Evolutionary conservation across 37 sponge, comb jelly and placozoan genomes (phyloP), one percentile per base, ranked within the genome.

Genomic region (Agelas oroides): DNA sequence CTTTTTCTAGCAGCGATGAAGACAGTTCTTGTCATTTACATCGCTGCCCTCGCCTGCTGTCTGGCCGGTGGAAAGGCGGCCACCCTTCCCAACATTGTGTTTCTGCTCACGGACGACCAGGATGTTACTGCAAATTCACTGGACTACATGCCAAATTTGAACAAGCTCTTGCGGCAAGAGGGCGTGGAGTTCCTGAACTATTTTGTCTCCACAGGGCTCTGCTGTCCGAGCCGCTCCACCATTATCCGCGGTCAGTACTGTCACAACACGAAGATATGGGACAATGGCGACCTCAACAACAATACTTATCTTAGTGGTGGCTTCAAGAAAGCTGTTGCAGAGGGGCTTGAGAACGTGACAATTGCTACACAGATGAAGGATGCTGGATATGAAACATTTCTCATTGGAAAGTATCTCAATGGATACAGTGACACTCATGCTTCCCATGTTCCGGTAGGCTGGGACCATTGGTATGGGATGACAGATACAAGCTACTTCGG

Each of bases 231-330:
- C 52, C 71, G 92, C 0, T 31, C 92, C 12, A 87, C 92, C 25
- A 87, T 92, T 46, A 72, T 92, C 6, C 38, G 66, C 2, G 92
- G 92, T 30, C 88, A 92, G 77, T 87, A 68, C 75, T 92, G 92
- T 63, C 92, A 92, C 84, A 92, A 92, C 85, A 87, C 88, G 21
- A 72, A 79, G 57, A 87, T 92, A 25, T 92, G 77, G 79, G 92
- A 92, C 84, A 87, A 87, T 70, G 92, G 92, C 16, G 92, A 87
- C 33, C 75, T 92, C 32, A 92, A 92, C 88, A 92, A 92, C 60
- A 41, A 54, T 23, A 92, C 92, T 1, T 77, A 71, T 30, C 27
- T 87, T 16, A 92, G 92, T 35, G 92, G 92, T 2, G 88, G 92
- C 8, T 78, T 92, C 25, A 38, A 70, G 21, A 92, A 92, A 59